Evolutionary conservation across 2,797 vertebrate species (phyloP).

Genomic region (Scolopax rusticola): DNA sequence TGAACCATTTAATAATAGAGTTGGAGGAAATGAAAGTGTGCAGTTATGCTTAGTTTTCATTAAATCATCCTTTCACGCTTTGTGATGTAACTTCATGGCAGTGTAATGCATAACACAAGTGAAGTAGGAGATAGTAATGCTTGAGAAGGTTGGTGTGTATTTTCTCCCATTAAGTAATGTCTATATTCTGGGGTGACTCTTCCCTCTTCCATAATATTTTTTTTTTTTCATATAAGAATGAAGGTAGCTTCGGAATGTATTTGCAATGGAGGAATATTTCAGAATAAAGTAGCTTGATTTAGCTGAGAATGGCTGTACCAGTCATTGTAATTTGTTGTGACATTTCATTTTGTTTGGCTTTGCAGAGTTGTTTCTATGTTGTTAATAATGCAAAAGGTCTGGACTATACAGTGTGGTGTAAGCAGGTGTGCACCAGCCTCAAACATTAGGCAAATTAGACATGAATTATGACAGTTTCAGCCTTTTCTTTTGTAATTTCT

Average conservation of each 20-base stretch:
- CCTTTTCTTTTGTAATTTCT: conserved; percentile 38
- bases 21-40: conserved; percentile 16
- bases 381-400: conserved; percentile 71
- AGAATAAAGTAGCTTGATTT: neutral
- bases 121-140: neutral
- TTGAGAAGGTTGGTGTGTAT: neutral
- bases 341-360: conserved; percentile 63
- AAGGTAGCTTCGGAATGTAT: neutral
- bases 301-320: neutral
- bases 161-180: neutral
- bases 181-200: neutral
- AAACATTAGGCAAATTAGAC: conserved; percentile 8
- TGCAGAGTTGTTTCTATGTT: neutral
- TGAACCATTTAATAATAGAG: conserved; percentile 50
- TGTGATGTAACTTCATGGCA: neutral
- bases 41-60: conserved; percentile 30
- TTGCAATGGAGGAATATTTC: neutral
- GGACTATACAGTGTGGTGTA: neutral
- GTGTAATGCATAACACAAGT: neutral
- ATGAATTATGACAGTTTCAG: conserved; percentile 49
- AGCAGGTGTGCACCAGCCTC: conserved; percentile 48
- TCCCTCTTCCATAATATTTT: neutral
- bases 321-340: conserved; percentile 55
- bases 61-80: conserved; percentile 36
- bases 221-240: neutral